A percentile compares a stretch with the other conserved stretches of the same genome.
Evolutionary conservation across 2,888 invertebrate species (phyloP).

Genomic region (Aelia acuminata): DNA sequence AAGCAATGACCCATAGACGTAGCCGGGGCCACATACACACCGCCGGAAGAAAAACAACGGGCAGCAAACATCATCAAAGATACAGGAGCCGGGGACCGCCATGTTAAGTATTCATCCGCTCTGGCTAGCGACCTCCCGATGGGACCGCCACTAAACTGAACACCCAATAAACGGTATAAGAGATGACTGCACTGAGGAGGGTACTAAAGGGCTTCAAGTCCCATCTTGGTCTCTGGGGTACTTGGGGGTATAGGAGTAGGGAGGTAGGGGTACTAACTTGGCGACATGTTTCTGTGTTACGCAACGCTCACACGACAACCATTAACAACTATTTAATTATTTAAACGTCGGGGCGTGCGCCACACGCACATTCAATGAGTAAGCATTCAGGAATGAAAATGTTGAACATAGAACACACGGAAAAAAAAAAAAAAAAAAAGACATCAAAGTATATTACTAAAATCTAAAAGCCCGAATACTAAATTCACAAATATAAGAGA

Average conservation of each 20-base stretch:
- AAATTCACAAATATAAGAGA: too few relatives aligned
- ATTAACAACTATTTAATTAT: background rate
- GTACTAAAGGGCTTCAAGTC: background rate
- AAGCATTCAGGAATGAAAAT: background rate
- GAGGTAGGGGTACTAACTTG: background rate
- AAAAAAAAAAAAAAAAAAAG: too few relatives aligned
- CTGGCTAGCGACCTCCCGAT: background rate
- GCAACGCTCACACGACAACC: background rate
- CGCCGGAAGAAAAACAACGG: slow-evolving; percentile 29
- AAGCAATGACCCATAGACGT: slow-evolving; percentile 28
- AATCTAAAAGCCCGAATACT: too few relatives aligned
- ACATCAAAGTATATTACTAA: too few relatives aligned
- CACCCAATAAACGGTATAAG: slow-evolving; percentile 55
- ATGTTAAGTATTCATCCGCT: slow-evolving; percentile 46
- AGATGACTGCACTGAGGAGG: slow-evolving; percentile 28
- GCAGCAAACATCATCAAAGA: slow-evolving; percentile 53
- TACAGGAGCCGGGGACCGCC: slow-evolving; percentile 1
- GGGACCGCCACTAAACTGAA: slow-evolving; percentile 50
- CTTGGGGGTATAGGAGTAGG: background rate
- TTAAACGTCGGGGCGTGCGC: background rate
- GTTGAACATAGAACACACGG: background rate
- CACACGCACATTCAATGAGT: background rate
- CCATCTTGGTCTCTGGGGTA: background rate
- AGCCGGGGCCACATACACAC: slow-evolving; percentile 22
- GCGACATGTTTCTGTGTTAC: background rate